Conservation (phyloP, 2,888 invertebrate genomes). For the Drosophila kuntzei region DNA sequence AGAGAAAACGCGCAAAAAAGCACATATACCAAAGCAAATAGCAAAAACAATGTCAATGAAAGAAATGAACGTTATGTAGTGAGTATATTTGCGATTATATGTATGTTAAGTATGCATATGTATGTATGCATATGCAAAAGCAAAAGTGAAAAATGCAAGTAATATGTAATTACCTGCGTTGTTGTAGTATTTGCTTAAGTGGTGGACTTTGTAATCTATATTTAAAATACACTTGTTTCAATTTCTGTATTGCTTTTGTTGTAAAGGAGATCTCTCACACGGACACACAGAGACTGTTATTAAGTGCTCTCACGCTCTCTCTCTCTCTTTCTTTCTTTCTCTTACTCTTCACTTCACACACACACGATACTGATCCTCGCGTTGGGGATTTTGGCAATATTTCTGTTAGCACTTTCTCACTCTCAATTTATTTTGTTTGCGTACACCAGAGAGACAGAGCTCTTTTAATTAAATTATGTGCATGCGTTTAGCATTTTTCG, state of each 20-base stretch:
- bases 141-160: conserved; percentile 53
- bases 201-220: conserved; percentile 69
- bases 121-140: conserved; percentile 33
- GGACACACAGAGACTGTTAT: conserved; percentile 20
- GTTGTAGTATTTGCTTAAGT: conserved; percentile 51
- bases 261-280: conserved; percentile 35
- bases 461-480: conserved; percentile 38
- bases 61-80: conserved; percentile 37
- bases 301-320: conserved; percentile 2
- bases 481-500: conserved; percentile 43
- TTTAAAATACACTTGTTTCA: conserved; percentile 71
- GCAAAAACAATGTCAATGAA: conserved; percentile 53
- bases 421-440: conserved; percentile 14
- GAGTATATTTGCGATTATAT: conserved; percentile 12
- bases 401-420: conserved; percentile 35
- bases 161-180: conserved; percentile 65
- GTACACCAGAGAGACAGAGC: conserved; percentile 23
- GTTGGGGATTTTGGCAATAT: conserved; percentile 69
- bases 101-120: neutral
- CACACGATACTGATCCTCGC: conserved; percentile 83
- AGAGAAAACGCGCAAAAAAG: conserved; percentile 67
- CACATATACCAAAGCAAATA: conserved; percentile 44
- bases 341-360: conserved; percentile 24
- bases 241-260: conserved; percentile 30
- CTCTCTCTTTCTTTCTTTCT: conserved; percentile 11